Conservation (phyloP, 1,140 invertebrate species). For the Telenomus remus region DNA sequence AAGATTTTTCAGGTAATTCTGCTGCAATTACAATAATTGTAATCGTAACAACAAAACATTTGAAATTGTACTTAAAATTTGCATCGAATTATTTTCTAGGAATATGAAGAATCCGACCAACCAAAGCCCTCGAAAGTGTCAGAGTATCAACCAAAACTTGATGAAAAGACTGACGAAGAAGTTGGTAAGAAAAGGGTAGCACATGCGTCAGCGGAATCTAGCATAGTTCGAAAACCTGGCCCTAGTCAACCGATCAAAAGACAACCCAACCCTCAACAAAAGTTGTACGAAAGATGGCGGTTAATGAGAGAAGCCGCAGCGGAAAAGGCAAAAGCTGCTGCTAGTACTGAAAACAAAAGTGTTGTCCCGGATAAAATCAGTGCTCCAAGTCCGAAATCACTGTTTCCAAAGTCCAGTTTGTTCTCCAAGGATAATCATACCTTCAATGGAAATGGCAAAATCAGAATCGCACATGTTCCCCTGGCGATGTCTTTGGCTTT, state of each 20-base stretch:
- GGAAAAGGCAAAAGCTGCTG: conserved; percentile 53
- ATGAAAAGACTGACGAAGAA: conserved; percentile 68
- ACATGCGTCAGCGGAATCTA: conserved; percentile 66
- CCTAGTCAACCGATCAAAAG: conserved; percentile 64
- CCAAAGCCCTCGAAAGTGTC: conserved; percentile 60
- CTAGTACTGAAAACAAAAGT: conserved; percentile 5
- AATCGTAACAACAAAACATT: too few relatives aligned
- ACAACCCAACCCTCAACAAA: conserved; percentile 66
- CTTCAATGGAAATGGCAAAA: conserved; percentile 67
- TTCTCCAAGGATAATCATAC: conserved; percentile 48
- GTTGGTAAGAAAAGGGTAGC: conserved; percentile 67
- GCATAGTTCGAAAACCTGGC: conserved; percentile 50
- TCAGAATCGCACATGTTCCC: conserved; percentile 79
- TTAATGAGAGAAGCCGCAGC: conserved; percentile 63
- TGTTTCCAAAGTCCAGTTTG: conserved; percentile 12
- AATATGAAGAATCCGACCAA: conserved; percentile 69
- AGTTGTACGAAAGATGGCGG: conserved; percentile 71
- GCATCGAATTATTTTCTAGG: conserved; percentile 54
- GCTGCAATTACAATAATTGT: too few relatives aligned
- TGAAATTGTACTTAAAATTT: not conserved
- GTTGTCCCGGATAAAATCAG: not conserved
- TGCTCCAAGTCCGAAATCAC: not conserved
- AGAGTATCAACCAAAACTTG: conserved; percentile 44
- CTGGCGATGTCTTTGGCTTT: conserved; percentile 78
- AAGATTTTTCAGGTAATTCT: conserved; percentile 81